phyloP scores from a whole-genome alignment of 2,888 invertebrate species.

The Lumbricus terrestris region DNA sequence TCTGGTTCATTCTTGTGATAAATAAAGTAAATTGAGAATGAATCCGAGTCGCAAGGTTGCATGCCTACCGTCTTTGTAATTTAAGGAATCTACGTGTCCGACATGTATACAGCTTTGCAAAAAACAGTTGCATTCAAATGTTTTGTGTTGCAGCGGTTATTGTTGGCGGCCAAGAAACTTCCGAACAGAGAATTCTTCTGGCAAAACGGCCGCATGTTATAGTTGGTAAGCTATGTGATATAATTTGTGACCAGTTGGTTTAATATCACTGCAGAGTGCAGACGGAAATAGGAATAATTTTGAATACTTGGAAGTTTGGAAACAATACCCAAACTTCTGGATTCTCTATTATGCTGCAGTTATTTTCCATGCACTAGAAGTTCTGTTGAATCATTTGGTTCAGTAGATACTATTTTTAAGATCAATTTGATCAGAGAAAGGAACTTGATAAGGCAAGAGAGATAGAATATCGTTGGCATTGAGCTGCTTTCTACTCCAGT shows the following conservation, averaged over 20 bases:
- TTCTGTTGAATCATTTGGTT: background rate
- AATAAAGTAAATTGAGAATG: too few species aligned
- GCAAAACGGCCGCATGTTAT: constrained; percentile 11
- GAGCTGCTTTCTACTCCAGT: background rate
- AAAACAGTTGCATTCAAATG: background rate
- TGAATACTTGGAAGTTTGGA: too few species aligned
- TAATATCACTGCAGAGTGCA: too few species aligned
- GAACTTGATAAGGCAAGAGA: background rate
- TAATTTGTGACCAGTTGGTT: background rate
- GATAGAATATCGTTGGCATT: background rate
- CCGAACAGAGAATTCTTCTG: constrained; percentile 1
- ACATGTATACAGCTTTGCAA: background rate
- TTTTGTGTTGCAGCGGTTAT: background rate
- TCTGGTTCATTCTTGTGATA: too few species aligned
- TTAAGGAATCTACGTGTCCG: background rate
- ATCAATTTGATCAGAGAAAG: too few species aligned
- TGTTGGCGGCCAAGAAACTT: constrained; percentile 10
- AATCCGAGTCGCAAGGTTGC: too few species aligned
- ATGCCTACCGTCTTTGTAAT: too few species aligned
- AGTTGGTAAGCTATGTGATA: background rate
- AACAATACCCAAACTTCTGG: background rate
- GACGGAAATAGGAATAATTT: too few species aligned
- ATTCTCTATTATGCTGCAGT: background rate
- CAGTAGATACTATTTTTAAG: background rate
- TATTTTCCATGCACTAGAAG: too few species aligned